Percentiles rank a stretch among this genome's conserved stretches.
Evolutionary conservation across 2,888 invertebrate species (phyloP).

Genomic region (Dilophus febrilis): DNA sequence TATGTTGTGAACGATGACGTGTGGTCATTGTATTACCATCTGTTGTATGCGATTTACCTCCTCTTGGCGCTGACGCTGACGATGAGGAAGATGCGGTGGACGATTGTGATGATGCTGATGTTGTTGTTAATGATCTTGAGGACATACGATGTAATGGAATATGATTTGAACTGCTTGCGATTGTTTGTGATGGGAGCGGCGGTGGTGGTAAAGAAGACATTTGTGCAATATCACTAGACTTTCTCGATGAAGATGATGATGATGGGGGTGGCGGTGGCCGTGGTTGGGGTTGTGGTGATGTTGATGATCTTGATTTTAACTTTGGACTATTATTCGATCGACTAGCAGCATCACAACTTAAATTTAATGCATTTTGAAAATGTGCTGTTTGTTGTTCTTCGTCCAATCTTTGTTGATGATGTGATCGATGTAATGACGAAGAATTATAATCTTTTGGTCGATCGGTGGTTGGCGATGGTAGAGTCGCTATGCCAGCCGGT

Average conservation of each 20-base stretch:
- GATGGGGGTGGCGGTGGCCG: slow-evolving; percentile 22
- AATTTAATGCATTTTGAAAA: slow-evolving; percentile 39
- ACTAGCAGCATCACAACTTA: slow-evolving; percentile 35
- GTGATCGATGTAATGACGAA: slow-evolving; percentile 17
- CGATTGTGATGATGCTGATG: slow-evolving; percentile 14
- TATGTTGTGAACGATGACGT: slow-evolving; percentile 17
- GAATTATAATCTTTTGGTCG: background rate
- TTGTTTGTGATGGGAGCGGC: slow-evolving; percentile 2
- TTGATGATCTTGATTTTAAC: slow-evolving; percentile 20
- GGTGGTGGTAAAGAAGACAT: background rate
- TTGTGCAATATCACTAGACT: too few relatives aligned
- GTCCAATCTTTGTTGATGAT: background rate
- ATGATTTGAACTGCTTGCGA: slow-evolving; percentile 11
- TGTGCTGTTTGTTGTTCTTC: background rate
- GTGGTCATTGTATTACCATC: background rate
- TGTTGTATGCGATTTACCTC: too few relatives aligned
- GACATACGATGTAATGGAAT: too few relatives aligned
- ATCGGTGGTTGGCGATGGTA: slow-evolving; percentile 23
- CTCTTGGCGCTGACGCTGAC: slow-evolving; percentile 23
- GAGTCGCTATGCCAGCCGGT: background rate
- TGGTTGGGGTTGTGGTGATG: slow-evolving; percentile 24
- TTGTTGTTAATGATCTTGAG: slow-evolving; percentile 6
- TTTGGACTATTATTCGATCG: slow-evolving; percentile 11
- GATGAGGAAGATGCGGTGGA: slow-evolving; percentile 20
- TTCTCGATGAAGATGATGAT: background rate